Conservation (phyloP, 2,888 invertebrate species). For the Phaedon cochleariae region DNA sequence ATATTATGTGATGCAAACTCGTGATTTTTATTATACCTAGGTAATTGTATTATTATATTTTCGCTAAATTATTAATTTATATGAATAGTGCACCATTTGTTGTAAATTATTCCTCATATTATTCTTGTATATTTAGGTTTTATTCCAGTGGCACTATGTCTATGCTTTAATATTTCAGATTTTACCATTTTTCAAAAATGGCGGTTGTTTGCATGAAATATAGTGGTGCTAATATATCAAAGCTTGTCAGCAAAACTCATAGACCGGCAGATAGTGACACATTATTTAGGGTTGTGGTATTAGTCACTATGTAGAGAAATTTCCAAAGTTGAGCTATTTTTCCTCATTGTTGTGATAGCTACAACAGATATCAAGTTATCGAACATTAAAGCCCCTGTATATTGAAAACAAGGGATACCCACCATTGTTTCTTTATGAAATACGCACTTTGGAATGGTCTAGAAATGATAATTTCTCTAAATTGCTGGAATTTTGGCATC, state of each 20-base stretch:
- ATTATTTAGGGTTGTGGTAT: no score
- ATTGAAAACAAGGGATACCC: no score
- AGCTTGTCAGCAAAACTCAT: constrained; percentile 37
- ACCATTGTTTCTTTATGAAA: no score
- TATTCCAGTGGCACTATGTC: constrained; percentile 21
- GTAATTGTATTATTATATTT: constrained; percentile 47
- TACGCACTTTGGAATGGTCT: no score
- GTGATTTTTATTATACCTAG: constrained; percentile 44
- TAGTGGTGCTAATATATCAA: constrained; percentile 41
- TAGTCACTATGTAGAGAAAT: no score
- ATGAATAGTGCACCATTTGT: constrained; percentile 24
- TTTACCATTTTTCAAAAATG: constrained; percentile 20
- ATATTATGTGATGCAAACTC: constrained; percentile 40
- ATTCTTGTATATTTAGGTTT: constrained; percentile 31
- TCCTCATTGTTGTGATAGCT: no score
- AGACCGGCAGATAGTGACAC: no score
- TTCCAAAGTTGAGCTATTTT: no score
- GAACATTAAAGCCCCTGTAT: no score
- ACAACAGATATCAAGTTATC: no score
- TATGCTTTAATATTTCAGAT: constrained; percentile 18
- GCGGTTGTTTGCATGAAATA: constrained; percentile 21
- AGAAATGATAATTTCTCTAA: no score
- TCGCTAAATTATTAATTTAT: constrained; percentile 46
- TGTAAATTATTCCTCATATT: constrained; percentile 24
- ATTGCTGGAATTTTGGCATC: no score